These are phyloP conservation scores for Falco cherrug DNA, from an alignment of 2,797 vertebrate species.

Conservation along the genomic window DNA sequence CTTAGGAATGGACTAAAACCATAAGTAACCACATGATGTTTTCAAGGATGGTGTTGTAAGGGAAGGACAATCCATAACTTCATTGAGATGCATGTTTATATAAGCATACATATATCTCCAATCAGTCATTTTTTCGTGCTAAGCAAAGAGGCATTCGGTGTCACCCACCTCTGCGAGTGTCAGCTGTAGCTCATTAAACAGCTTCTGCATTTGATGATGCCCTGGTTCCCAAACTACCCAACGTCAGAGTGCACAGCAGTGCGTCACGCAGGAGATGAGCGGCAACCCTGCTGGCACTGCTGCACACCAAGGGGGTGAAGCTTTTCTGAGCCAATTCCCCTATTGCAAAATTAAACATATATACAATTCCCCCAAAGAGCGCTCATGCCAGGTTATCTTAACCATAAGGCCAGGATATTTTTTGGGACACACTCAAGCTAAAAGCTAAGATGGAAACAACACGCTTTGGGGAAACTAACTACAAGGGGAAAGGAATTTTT, in stretches of 20 bases:
- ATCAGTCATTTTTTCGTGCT: neutral
- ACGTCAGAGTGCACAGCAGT: neutral
- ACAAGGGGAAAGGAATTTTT: neutral
- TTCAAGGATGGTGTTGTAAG: neutral
- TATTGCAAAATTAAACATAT: neutral
- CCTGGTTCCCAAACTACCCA: neutral
- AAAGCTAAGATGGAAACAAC: neutral
- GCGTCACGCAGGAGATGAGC: neutral
- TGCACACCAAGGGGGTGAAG: neutral
- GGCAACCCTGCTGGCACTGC: neutral
- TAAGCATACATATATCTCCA: neutral
- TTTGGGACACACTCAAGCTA: neutral
- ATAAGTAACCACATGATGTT: neutral
- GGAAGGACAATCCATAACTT: neutral
- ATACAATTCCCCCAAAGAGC: neutral
- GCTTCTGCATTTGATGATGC: neutral
- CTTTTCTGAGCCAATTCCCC: neutral
- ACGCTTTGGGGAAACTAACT: neutral
- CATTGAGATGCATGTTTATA: neutral
- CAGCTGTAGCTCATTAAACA: neutral
- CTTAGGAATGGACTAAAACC: neutral
- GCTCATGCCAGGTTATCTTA: neutral
- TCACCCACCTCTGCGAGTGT: neutral
- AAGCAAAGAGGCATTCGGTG: neutral
- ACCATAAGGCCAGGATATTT: neutral